Conservation (phyloP, 2,113 vertebrate genomes). For the Garra rufa region DNA sequence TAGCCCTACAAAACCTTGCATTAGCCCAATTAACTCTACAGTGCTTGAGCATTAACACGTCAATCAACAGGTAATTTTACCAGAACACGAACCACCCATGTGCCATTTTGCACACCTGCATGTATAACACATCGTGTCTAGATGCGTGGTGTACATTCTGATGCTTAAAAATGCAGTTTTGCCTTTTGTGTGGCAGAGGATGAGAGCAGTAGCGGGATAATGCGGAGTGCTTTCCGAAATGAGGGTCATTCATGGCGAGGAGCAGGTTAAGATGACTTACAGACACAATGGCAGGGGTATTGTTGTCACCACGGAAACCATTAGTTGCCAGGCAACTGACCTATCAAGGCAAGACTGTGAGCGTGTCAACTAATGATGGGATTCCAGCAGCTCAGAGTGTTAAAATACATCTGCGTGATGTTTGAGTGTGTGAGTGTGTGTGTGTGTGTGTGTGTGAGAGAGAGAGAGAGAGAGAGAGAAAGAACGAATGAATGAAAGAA, state of each 20-base stretch:
- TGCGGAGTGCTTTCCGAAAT: neutral
- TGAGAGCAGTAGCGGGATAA: neutral
- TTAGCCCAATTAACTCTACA: slow-evolving; percentile 39
- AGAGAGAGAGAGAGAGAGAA: slow-evolving; percentile 9
- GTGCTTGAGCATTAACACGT: neutral
- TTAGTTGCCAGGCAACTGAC: slow-evolving; percentile 91
- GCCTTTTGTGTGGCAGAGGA: neutral
- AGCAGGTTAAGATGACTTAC: slow-evolving; percentile 56
- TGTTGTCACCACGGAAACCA: slow-evolving; percentile 87
- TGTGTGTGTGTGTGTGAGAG: too few species aligned
- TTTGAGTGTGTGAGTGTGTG: slow-evolving; percentile 12
- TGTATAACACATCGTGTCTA: neutral
- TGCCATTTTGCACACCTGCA: slow-evolving; percentile 10
- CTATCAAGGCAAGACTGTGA: slow-evolving; percentile 77
- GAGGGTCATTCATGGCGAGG: slow-evolving; percentile 2
- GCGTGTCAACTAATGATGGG: slow-evolving; percentile 84
- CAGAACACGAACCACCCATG: neutral
- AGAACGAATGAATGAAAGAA: slow-evolving; percentile 37
- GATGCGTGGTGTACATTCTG: neutral
- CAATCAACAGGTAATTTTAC: slow-evolving; percentile 42
- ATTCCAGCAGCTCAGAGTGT: slow-evolving; percentile 76
- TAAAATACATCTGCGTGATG: slow-evolving; percentile 68
- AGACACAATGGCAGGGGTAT: slow-evolving; percentile 81
- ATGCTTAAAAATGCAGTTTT: neutral
- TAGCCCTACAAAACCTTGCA: slow-evolving; percentile 24